phyloP scores from a whole-genome alignment of 2,888 invertebrate genomes.

The Sepiola atlantica region DNA sequence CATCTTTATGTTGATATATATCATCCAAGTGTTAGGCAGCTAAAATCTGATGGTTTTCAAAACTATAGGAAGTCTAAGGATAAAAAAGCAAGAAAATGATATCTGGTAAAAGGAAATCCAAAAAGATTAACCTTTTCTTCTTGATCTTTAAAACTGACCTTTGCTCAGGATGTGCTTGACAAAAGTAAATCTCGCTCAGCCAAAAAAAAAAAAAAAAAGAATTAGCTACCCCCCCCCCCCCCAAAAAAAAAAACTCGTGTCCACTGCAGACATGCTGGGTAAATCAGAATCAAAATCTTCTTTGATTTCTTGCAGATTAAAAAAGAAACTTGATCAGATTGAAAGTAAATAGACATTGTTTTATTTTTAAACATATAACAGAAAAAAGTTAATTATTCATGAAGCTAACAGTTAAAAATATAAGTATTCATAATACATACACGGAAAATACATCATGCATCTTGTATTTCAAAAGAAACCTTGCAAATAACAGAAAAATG shows the following conservation, averaged over 20 bases:
- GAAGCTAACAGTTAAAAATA: too few species aligned
- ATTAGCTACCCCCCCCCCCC: too few species aligned
- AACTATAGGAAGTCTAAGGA: background rate
- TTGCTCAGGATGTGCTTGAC: background rate
- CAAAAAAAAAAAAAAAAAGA: too few species aligned
- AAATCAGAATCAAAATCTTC: background rate
- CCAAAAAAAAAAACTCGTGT: background rate
- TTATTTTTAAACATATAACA: too few species aligned
- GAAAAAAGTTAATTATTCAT: too few species aligned
- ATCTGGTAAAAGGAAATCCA: background rate
- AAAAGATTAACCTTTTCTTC: background rate
- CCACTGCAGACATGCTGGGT: background rate
- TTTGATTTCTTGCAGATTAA: too few species aligned
- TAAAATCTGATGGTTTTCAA: background rate
- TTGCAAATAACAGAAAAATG: too few species aligned
- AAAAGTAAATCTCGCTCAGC: background rate
- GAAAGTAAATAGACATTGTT: too few species aligned
- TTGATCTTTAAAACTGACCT: background rate
- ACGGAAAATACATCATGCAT: too few species aligned
- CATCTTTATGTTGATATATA: background rate
- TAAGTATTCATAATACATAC: too few species aligned
- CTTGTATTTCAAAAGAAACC: too few species aligned
- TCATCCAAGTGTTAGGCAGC: background rate
- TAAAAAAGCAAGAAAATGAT: background rate
- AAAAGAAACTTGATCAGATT: too few species aligned